Evolutionary conservation across 2,888 invertebrate genomes (phyloP).

Genomic region (Meta bourneti): DNA sequence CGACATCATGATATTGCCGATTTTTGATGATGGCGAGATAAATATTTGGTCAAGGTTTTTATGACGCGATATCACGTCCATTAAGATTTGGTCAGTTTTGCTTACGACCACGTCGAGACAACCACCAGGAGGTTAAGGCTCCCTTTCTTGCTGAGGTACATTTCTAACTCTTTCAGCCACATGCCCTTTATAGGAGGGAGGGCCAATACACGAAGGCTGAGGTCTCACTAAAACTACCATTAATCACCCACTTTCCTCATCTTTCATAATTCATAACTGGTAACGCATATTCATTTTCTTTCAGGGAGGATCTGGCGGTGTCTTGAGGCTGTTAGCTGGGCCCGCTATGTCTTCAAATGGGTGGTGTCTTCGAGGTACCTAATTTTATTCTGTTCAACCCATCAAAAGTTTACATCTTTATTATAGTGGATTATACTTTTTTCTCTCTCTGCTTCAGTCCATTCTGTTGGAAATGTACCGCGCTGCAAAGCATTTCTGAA

Average conservation of each 20-base stretch:
- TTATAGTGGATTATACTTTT: not conserved
- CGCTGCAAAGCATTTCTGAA: too few relatives aligned
- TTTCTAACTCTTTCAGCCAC: not conserved
- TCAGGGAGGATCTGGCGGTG: conserved; percentile 14
- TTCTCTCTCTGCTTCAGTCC: not conserved
- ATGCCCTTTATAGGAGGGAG: not conserved
- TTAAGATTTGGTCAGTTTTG: too few relatives aligned
- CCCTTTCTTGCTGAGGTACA: not conserved
- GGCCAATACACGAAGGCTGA: not conserved
- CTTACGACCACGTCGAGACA: too few relatives aligned
- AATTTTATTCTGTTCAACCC: not conserved
- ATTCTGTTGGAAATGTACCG: too few relatives aligned
- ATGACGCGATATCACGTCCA: too few relatives aligned
- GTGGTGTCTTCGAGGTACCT: not conserved
- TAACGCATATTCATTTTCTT: conserved; percentile 6
- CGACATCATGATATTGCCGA: too few relatives aligned
- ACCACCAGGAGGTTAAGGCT: not conserved
- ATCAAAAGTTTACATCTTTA: not conserved
- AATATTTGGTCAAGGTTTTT: too few relatives aligned
- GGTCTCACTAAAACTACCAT: not conserved
- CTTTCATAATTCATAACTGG: conserved; percentile 40
- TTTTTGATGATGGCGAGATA: too few relatives aligned
- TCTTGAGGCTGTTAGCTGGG: not conserved
- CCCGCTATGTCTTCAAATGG: not conserved
- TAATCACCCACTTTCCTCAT: conserved; percentile 23